Evolutionary conservation across 2,113 vertebrate genomes (phyloP).

Genomic region (Laterallus jamaicensis): DNA sequence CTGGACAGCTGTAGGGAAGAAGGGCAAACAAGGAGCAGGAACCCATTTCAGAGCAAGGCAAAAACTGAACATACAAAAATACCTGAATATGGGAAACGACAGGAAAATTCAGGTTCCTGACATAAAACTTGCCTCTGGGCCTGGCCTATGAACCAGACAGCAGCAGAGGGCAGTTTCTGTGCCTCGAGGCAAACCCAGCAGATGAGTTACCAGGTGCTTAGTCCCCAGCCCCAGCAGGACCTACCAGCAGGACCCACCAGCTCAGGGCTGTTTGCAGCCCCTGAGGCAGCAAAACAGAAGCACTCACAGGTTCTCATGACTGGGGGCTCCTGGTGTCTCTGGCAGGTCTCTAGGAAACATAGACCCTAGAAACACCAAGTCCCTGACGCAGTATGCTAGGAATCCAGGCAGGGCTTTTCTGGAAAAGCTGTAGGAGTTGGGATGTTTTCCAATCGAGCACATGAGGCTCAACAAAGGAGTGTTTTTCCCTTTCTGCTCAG

Average conservation of each 20-base stretch:
- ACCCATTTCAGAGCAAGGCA: not conserved
- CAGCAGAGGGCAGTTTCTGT: not conserved
- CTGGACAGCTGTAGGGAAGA: not conserved
- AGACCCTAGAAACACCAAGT: slow-evolving; percentile 41
- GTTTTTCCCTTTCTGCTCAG: slow-evolving; percentile 51
- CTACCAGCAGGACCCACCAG: not conserved
- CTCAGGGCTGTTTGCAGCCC: not conserved
- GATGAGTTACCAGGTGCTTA: not conserved
- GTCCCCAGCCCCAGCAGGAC: not conserved
- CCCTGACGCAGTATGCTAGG: slow-evolving; percentile 35
- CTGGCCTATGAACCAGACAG: not conserved
- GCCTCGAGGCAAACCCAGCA: not conserved
- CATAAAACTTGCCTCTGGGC: not conserved
- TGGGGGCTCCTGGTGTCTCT: not conserved
- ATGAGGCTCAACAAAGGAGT: slow-evolving; percentile 66
- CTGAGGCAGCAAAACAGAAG: not conserved
- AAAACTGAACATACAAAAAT: not conserved
- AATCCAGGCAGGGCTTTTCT: slow-evolving; percentile 68
- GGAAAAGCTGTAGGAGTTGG: slow-evolving; percentile 70
- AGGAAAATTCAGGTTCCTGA: not conserved
- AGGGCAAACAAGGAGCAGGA: not conserved
- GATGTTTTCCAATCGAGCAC: slow-evolving; percentile 52
- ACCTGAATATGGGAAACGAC: not conserved
- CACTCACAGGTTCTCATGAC: not conserved
- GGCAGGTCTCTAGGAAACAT: not conserved